Evolutionary conservation across 2,888 invertebrate genomes (phyloP).

Genomic region (Schizaphis graminum): DNA sequence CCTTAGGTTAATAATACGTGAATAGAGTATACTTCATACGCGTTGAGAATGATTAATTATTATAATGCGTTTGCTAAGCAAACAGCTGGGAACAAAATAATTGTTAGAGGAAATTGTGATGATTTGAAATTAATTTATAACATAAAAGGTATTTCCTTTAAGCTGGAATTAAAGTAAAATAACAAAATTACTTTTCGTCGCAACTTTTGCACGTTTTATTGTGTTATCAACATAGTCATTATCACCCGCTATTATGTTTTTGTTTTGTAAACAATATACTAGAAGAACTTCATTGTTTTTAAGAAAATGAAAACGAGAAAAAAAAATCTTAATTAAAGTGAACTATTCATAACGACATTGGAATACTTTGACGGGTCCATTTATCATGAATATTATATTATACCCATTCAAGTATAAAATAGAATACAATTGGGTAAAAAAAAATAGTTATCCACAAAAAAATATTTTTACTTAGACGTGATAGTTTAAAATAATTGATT

Average conservation of each 20-base stretch:
- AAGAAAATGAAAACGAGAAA: slow-evolving; percentile 22
- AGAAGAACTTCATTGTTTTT: slow-evolving; percentile 36
- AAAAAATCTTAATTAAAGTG: slow-evolving; percentile 51
- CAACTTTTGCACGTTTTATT: slow-evolving; percentile 43
- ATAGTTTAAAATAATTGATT: neutral
- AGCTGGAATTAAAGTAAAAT: neutral
- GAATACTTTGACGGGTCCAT: slow-evolving; percentile 24
- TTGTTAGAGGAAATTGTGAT: neutral
- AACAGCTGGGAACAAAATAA: neutral
- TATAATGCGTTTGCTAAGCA: neutral
- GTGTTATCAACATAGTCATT: slow-evolving; percentile 35
- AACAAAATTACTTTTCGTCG: slow-evolving; percentile 25
- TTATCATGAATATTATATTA: slow-evolving; percentile 12
- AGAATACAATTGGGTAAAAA: neutral
- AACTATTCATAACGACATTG: slow-evolving; percentile 13
- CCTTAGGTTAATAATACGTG: neutral
- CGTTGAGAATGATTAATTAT: neutral
- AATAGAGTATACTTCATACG: neutral
- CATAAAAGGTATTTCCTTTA: neutral
- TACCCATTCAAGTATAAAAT: neutral
- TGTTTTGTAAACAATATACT: neutral
- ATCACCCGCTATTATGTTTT: slow-evolving; percentile 27
- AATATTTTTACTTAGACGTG: neutral
- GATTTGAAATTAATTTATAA: neutral
- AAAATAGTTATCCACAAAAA: neutral